phyloP scores from a whole-genome alignment of 1,140 invertebrate genomes.

The Bombus terrestris region DNA sequence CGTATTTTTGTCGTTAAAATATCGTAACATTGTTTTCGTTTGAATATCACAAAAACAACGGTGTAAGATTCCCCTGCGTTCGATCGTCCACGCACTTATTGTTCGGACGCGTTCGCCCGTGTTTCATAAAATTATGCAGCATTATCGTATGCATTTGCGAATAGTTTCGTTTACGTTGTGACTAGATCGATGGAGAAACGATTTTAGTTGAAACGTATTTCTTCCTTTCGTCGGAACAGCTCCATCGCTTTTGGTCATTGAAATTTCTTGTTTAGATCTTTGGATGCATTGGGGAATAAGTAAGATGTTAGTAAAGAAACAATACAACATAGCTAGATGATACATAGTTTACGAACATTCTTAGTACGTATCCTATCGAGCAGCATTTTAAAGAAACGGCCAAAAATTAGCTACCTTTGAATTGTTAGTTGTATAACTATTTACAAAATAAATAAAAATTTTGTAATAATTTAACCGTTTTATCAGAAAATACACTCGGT shows the following conservation, averaged over 20 bases:
- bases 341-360: no score
- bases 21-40: neutral
- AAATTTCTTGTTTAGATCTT: neutral
- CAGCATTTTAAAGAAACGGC: no score
- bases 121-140: neutral
- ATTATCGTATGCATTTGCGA: neutral
- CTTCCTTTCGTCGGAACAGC: no score
- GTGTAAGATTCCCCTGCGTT: neutral
- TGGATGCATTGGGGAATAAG: neutral
- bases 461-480: neutral
- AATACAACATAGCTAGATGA: no score
- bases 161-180: neutral
- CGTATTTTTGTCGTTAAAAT: conserved; percentile 5
- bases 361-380: no score
- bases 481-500: neutral
- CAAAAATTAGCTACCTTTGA: neutral
- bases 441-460: neutral
- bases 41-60: neutral
- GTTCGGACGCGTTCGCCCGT: no score
- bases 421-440: neutral
- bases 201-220: neutral
- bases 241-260: neutral
- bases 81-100: neutral
- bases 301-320: no score
- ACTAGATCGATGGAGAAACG: neutral